A percentile compares a stretch with the other conserved stretches of the same genome.
Conservation (phyloP, 2,797 vertebrate species). For the Chelidonichthys spinosus region DNA sequence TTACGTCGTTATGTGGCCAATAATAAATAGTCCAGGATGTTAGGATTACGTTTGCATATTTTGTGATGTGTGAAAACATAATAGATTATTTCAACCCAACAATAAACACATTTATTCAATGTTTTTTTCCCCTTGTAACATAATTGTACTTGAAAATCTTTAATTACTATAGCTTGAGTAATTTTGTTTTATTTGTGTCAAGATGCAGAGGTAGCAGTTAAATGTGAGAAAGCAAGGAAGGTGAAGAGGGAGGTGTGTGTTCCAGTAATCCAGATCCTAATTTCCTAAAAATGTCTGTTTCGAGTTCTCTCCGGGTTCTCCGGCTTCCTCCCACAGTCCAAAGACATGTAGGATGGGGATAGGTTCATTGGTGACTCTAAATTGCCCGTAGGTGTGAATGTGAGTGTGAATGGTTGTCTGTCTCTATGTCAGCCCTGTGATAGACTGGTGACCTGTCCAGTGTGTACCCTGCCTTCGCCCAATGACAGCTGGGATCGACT, state of each 20-base stretch:
- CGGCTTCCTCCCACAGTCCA: no score
- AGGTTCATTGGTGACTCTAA: no score
- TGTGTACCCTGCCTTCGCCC: no score
- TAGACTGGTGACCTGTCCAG: no score
- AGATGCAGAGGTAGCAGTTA: conserved; percentile 4
- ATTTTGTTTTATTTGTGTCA: not conserved
- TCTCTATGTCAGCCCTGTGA: no score
- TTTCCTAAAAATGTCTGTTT: not conserved
- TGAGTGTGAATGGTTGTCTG: no score
- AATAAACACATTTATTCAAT: conserved; percentile 24
- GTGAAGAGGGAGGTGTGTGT: not conserved
- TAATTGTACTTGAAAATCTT: not conserved
- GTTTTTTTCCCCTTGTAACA: not conserved
- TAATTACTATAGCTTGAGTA: conserved; percentile 3
- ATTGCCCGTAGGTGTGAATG: no score
- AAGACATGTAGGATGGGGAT: no score
- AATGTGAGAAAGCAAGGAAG: not conserved
- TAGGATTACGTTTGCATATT: not conserved
- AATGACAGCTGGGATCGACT: no score
- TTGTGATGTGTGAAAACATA: conserved; percentile 8
- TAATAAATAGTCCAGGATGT: not conserved
- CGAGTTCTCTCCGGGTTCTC: no score
- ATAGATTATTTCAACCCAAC: conserved; percentile 18
- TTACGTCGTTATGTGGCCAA: no score
- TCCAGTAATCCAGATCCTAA: not conserved